Base-by-base conservation (phyloP, 2,888 invertebrate species). In the Nemurella pictetii region DNA sequence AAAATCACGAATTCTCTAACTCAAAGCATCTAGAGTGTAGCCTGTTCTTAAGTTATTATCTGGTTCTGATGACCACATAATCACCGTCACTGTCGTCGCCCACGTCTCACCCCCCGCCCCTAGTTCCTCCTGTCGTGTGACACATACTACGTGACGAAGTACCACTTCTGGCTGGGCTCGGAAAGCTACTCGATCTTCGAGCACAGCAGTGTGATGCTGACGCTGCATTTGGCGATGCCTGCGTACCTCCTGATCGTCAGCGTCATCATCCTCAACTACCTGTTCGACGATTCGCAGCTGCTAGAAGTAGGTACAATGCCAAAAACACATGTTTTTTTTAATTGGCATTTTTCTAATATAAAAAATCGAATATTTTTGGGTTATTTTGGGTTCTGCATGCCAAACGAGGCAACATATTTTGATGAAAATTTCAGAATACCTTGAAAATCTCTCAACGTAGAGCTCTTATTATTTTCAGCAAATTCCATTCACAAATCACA, bases 181-280 rank as follows among this genome's bases (percentile, higher is more conserved):
- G 15, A 20, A 12, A 20, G 20, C 9, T 12, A 55, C 12, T 55
- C 55, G 15, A 55, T 55, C 55, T 55, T 55, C 55, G 55, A 55
- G 32, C 88, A 88, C 55, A 87, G 87, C 87, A 89, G 88, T 88
- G 84, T 88, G 3, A 89, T 89, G 89, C 80, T 87, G n/a, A 85
- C 88, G 84, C 88, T 89, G 84, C 88, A 88, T 85, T 87, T 88
- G 83, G 87, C 88, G 81, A 87, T 89, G 75, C 84, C 86, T 74
- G 88, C 88, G 29, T 89, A 88, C 84, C 83, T 86, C 32, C 84
- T 88, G 73, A 87, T 89, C 36, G 86, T 88, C 25, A 74, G 87
- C 15, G 85, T 87, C 3, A 85, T 89, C 26, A 85, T 87, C 7
- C 85, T 88, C 55, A 86, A 87, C 26, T 88, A 88, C 83, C 80